A percentile compares a stretch with the other conserved stretches of the same genome.
phyloP scores from a whole-genome alignment of 2,797 vertebrate genomes.

The Holocentrus rufus region DNA sequence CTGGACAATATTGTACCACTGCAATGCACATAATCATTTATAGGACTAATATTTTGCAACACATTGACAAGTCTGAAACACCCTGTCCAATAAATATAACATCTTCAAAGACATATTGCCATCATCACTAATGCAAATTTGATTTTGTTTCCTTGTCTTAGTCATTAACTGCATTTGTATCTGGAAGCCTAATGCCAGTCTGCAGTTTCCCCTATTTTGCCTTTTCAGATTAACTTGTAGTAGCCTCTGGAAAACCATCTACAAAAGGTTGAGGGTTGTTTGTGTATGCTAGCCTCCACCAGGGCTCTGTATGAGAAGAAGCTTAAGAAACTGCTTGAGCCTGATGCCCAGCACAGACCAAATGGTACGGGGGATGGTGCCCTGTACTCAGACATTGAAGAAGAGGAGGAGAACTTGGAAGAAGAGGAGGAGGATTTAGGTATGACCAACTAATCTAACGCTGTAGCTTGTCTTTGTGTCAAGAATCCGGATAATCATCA shows the following conservation, averaged over 20 bases:
- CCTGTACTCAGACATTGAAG: slow-evolving; percentile 79
- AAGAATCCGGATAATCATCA: background rate
- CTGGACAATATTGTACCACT: too few relatives aligned
- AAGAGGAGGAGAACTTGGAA: slow-evolving; percentile 69
- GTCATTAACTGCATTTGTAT: background rate
- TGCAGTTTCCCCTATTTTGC: background rate
- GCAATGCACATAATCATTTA: too few relatives aligned
- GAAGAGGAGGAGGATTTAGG: slow-evolving; percentile 62
- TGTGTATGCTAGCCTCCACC: slow-evolving; percentile 82
- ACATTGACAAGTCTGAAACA: too few relatives aligned
- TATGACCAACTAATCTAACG: slow-evolving; percentile 20
- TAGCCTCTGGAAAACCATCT: background rate
- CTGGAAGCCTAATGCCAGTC: background rate
- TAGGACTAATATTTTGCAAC: too few relatives aligned
- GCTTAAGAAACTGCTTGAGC: slow-evolving; percentile 77
- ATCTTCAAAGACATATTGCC: too few relatives aligned
- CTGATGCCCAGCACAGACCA: slow-evolving; percentile 17
- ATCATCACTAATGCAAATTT: background rate
- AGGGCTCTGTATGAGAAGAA: slow-evolving; percentile 86
- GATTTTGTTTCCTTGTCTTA: background rate
- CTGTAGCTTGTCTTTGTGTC: background rate
- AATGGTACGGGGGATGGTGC: slow-evolving; percentile 57
- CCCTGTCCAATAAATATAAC: too few relatives aligned
- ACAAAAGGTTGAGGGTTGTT: slow-evolving; percentile 2
- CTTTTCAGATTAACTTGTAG: background rate